A percentile compares a stretch with the other conserved stretches of the same genome.
Evolutionary conservation across 2,888 invertebrate genomes (phyloP).

Genomic region (Sicus ferrugineus): DNA sequence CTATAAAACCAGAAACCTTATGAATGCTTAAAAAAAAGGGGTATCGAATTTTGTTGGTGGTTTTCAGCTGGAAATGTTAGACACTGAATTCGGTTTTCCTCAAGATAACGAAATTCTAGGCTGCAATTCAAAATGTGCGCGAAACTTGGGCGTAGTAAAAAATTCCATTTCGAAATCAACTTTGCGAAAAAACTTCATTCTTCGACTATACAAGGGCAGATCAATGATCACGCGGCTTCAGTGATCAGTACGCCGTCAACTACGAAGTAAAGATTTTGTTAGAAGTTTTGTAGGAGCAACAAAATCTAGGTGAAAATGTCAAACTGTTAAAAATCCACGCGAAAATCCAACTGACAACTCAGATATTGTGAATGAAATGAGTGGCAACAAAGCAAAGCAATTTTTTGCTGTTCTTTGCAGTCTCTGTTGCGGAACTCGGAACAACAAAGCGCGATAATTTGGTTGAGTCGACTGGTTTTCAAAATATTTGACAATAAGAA

Average conservation of each 20-base stretch:
- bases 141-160: no score
- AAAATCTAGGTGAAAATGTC: no score
- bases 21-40: neutral
- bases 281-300: no score
- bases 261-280: neutral
- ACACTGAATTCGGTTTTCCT: neutral
- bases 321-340: no score
- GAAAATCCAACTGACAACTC: no score
- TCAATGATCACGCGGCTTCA: neutral
- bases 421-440: no score
- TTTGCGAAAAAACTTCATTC: neutral
- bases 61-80: neutral
- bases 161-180: neutral
- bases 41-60: neutral
- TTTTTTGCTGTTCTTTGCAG: no score
- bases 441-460: no score
- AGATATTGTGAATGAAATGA: no score
- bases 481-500: no score
- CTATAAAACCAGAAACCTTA: slow-evolving; percentile 10
- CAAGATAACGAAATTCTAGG: neutral
- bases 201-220: neutral
- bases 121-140: neutral
- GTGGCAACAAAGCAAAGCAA: no score
- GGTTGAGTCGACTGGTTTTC: no score
- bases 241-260: slow-evolving; percentile 4